Conservation (phyloP, 2,113 vertebrate species). For the Callopanchax toddi region DNA sequence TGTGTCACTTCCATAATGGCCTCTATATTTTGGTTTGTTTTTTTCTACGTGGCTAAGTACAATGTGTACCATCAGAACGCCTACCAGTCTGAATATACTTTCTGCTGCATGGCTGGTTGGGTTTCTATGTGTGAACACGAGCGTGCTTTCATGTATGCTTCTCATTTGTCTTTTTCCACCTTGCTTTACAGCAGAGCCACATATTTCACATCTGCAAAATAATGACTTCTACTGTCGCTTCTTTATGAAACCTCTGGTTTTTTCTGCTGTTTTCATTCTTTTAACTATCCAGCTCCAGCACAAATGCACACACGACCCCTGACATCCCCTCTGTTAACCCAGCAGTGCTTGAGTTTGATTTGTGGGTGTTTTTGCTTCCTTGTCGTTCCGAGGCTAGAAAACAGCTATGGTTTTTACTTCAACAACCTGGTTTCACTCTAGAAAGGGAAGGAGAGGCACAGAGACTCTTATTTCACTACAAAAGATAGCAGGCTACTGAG, state of each 20-base stretch:
- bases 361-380: slow-evolving; percentile 19
- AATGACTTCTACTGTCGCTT: slow-evolving; percentile 4
- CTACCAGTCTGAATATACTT: not conserved
- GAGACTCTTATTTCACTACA: not conserved
- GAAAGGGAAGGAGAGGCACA: slow-evolving; percentile 9
- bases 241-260: not conserved
- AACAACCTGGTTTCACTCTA: slow-evolving; percentile 33
- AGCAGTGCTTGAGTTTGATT: slow-evolving; percentile 29
- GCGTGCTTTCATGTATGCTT: not conserved
- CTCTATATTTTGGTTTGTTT: not conserved
- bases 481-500: slow-evolving; percentile 11
- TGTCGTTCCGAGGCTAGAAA: slow-evolving; percentile 6
- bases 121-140: not conserved
- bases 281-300: not conserved
- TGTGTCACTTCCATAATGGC: not conserved
- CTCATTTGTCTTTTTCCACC: slow-evolving; percentile 9
- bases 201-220: slow-evolving; percentile 21
- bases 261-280: not conserved
- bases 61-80: too few relatives aligned
- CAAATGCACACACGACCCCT: not conserved
- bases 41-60: too few relatives aligned
- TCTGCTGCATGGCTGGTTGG: not conserved
- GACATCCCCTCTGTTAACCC: not conserved
- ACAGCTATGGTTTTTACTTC: not conserved
- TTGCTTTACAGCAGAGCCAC: not conserved